Conservation (phyloP, 2,888 invertebrate genomes). For the Chymomyza amoena region DNA sequence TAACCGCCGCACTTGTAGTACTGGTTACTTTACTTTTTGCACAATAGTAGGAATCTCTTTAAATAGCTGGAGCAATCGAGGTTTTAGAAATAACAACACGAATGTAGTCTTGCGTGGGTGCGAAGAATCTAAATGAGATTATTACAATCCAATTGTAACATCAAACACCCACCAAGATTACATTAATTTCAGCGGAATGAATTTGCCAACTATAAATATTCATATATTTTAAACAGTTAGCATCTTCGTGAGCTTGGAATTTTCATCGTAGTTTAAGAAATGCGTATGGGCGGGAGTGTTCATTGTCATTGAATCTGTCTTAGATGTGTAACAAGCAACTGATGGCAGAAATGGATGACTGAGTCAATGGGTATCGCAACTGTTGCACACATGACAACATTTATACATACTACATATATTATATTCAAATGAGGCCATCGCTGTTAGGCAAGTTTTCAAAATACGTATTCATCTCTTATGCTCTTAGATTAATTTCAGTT, state of each 20-base stretch:
- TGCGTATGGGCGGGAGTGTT: background rate
- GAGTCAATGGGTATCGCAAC: too few species aligned
- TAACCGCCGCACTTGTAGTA: background rate
- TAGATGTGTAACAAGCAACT: too few species aligned
- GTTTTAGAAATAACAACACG: constrained; percentile 3
- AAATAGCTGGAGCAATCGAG: background rate
- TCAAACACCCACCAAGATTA: constrained; percentile 36
- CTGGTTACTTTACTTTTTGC: background rate
- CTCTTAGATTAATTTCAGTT: background rate
- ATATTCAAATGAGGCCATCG: too few species aligned
- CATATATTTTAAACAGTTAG: constrained; percentile 9
- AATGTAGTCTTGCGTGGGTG: background rate
- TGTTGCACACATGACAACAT: too few species aligned
- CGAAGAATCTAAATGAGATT: constrained; percentile 12
- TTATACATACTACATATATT: too few species aligned
- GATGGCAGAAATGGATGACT: too few species aligned
- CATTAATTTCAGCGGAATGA: constrained; percentile 60
- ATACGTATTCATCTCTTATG: background rate
- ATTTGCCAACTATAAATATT: constrained; percentile 10
- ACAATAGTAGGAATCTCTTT: background rate
- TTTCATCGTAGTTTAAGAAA: background rate
- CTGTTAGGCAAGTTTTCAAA: background rate
- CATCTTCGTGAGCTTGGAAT: constrained; percentile 32
- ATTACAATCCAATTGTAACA: constrained; percentile 38
- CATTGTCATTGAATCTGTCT: too few species aligned